These are phyloP conservation scores for Ectropis grisescens DNA, from an alignment of 1,140 invertebrate species.

Conservation along the genomic window DNA sequence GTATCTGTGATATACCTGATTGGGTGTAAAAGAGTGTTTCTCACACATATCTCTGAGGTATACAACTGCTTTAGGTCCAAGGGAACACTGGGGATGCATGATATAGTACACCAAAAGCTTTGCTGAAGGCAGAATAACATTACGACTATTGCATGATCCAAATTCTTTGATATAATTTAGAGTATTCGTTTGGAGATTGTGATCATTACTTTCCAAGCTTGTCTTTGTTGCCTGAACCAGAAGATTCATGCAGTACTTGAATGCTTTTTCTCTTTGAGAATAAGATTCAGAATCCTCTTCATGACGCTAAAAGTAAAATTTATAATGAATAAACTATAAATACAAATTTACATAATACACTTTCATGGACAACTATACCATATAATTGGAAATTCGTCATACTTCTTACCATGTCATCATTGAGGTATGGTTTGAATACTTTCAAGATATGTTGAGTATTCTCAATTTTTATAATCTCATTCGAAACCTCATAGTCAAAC, in stretches of 20 bases:
- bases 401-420: conserved; percentile 33
- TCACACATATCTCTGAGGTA: conserved; percentile 74
- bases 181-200: conserved; percentile 66
- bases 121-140: conserved; percentile 68
- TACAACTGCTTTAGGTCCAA: conserved; percentile 73
- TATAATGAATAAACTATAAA: too few species aligned
- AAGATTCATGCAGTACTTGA: conserved; percentile 66
- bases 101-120: conserved; percentile 76
- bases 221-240: conserved; percentile 62
- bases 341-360: too few species aligned
- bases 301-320: too few species aligned
- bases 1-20: conserved; percentile 76
- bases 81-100: conserved; percentile 73
- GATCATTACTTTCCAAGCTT: conserved; percentile 67
- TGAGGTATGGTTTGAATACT: conserved; percentile 35
- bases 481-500: conserved; percentile 34
- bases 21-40: conserved; percentile 69
- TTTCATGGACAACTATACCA: too few species aligned
- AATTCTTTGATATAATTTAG: conserved; percentile 70
- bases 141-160: conserved; percentile 46
- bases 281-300: conserved; percentile 29
- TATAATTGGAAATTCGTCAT: too few species aligned
- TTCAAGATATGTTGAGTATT: conserved; percentile 31
- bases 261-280: conserved; percentile 56
- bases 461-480: conserved; percentile 28